Conservation (phyloP, 2,888 invertebrate genomes). For the Lysandra coridon region DNA sequence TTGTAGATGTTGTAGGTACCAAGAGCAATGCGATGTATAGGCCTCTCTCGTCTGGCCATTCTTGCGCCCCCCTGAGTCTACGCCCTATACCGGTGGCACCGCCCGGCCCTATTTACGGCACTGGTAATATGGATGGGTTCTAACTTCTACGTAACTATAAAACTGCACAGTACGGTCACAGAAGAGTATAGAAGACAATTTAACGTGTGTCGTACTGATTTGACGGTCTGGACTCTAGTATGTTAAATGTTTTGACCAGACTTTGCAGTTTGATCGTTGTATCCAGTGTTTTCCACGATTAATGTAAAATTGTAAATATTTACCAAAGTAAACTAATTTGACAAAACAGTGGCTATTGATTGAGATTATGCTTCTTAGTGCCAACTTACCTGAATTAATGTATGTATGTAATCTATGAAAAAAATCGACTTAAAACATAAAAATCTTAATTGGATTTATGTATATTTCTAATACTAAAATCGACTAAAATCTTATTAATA, state of each 20-base stretch:
- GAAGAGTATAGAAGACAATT: too few relatives aligned
- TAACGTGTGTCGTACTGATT: too few relatives aligned
- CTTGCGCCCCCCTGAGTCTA: too few relatives aligned
- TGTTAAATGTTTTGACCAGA: neutral
- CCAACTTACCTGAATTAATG: neutral
- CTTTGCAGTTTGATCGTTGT: neutral
- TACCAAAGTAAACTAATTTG: slow-evolving; percentile 1
- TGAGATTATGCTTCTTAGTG: neutral
- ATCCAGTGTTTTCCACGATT: neutral
- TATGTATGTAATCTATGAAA: neutral
- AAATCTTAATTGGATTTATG: neutral
- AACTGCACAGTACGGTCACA: too few relatives aligned
- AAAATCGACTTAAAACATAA: neutral
- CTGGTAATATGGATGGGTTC: too few relatives aligned
- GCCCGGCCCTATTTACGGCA: too few relatives aligned
- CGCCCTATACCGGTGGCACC: too few relatives aligned
- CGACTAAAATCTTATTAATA: neutral
- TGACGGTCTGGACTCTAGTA: too few relatives aligned
- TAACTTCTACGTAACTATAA: too few relatives aligned
- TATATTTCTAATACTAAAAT: neutral
- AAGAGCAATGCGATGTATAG: too few relatives aligned
- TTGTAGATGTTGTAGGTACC: too few relatives aligned
- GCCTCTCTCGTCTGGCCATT: too few relatives aligned
- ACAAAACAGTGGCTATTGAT: neutral
- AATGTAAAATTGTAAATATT: slow-evolving; percentile 6